These are phyloP conservation scores for Microctonus brassicae DNA, from an alignment of 2,888 invertebrate species.

Conservation along the genomic window DNA sequence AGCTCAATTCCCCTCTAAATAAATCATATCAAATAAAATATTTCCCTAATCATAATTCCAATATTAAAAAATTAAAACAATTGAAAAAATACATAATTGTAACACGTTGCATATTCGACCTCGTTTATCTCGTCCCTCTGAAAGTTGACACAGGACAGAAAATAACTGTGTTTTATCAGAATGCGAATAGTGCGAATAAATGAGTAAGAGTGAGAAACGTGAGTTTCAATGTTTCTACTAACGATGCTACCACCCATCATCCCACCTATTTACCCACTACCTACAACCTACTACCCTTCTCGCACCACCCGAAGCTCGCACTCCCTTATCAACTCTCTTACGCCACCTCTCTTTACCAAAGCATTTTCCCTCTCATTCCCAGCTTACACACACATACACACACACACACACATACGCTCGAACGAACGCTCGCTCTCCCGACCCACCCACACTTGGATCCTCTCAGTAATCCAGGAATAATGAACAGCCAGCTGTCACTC, in stretches of 20 bases:
- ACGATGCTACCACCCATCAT: slow-evolving; percentile 8
- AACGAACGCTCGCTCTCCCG: slow-evolving; percentile 11
- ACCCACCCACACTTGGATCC: slow-evolving; percentile 17
- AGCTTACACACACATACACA: background rate
- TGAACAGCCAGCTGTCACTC: slow-evolving; percentile 67
- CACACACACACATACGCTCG: slow-evolving; percentile 1
- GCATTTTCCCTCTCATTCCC: slow-evolving; percentile 10
- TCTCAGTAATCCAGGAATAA: slow-evolving; percentile 66
- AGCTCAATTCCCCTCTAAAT: background rate
- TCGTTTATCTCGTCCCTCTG: background rate
- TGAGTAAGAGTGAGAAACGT: background rate
- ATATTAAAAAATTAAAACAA: background rate
- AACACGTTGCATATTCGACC: slow-evolving; percentile 5
- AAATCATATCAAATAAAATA: background rate
- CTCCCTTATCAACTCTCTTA: background rate
- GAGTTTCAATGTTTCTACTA: slow-evolving; percentile 27
- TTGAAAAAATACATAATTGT: background rate
- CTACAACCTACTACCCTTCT: background rate
- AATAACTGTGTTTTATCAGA: slow-evolving; percentile 13
- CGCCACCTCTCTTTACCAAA: background rate
- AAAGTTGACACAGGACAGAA: slow-evolving; percentile 7
- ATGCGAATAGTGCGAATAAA: background rate
- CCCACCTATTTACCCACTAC: background rate
- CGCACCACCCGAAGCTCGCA: background rate
- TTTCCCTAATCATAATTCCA: too few relatives aligned